Base-by-base conservation (phyloP, 2,888 invertebrate species). In the Plutella xylostella region DNA sequence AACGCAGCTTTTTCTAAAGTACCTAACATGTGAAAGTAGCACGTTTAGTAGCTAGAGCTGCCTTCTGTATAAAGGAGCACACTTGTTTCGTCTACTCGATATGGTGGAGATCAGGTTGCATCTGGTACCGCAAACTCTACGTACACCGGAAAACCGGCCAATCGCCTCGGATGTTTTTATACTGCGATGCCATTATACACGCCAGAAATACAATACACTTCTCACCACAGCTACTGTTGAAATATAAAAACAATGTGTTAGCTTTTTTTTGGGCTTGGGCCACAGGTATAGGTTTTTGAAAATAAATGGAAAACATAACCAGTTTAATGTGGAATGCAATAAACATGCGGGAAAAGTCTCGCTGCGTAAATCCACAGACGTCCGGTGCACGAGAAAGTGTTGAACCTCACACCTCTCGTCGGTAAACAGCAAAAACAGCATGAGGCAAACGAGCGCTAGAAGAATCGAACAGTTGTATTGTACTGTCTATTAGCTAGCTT, bases 81-180 rank as follows among this genome's bases (percentile, higher is more conserved):
- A 49, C 45, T 44, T 45, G 43, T 48, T 47, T 52, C 40, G 45
- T 44, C 42, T 43, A 52, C 50, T 53, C 42, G 48, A 33, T 30
- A 43, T 42, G 40, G 49, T 42, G 31, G 43, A 43, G 49, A 61
- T 68, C 61, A 55, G 52, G 56, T 65, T 63, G 55, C 60, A 20
- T 55, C 53, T 54, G 52, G 46, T 48, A 56, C 58, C 58, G 55
- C 57, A 59, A 58, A 56, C 56, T 43, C 49, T 54, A 48, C 51
- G 51, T 25, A 37, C 39, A 22, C 39, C 25, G 39, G 39, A 39
- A 25, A 39, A 39, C 39, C 39, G 28, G 39, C 25, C 39, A 39
- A 19, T 37, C 20, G 37, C 18, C 37, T 25, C 17, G 22, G 39
- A 39, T 22, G 39, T 25, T 39, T 39, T 34, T 34, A n/a, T n/a